Evolutionary conservation across 1,140 invertebrate species (phyloP).

Genomic region (Harlomillsia oculata): DNA sequence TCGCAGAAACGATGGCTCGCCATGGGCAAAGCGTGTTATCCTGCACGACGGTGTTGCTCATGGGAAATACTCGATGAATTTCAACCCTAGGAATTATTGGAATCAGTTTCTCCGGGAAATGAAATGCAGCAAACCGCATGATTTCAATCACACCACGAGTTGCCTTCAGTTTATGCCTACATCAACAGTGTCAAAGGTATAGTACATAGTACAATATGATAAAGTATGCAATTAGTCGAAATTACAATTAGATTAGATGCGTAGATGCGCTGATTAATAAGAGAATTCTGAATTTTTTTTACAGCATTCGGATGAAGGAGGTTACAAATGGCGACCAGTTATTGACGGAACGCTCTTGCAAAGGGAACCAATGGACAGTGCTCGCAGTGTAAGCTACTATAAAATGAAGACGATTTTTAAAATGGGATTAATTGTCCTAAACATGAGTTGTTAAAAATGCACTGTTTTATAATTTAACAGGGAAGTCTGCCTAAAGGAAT

Average conservation of each 20-base stretch:
- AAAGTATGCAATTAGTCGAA: background rate
- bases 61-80: slow-evolving; percentile 1
- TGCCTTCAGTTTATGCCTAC: slow-evolving; percentile 2
- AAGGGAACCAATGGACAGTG: background rate
- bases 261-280: too few relatives aligned
- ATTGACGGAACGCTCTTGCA: background rate
- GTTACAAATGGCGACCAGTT: background rate
- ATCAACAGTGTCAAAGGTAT: background rate
- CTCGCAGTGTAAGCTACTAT: background rate
- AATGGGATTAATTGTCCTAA: background rate
- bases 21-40: slow-evolving; percentile 16
- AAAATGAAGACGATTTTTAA: background rate
- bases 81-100: background rate
- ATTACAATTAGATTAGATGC: too few relatives aligned
- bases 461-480: background rate
- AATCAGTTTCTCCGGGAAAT: background rate
- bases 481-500: background rate
- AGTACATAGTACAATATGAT: background rate
- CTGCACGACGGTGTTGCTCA: slow-evolving; percentile 15
- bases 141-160: background rate
- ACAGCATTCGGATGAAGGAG: background rate
- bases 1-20: too few relatives aligned
- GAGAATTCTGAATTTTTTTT: background rate
- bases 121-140: background rate
- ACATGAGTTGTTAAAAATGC: background rate